phyloP scores from a whole-genome alignment of 2,797 vertebrate species.

The Pseudotriccus pelzelni region DNA sequence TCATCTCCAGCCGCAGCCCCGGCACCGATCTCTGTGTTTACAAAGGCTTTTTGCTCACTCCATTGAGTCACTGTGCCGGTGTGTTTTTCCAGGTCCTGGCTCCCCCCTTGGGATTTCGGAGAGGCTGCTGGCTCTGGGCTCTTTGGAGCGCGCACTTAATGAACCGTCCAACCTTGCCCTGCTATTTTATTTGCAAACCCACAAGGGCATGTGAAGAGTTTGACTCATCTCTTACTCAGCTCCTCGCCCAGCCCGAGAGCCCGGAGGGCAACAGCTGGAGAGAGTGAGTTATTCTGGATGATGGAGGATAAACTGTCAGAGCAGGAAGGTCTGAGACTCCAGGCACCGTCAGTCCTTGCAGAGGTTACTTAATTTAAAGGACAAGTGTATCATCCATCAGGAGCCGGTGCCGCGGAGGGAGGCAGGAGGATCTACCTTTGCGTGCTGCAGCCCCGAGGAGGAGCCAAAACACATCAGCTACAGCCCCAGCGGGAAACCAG shows the following conservation, averaged over 20 bases:
- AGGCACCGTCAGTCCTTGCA: neutral
- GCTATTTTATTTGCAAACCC: neutral
- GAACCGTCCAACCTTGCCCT: neutral
- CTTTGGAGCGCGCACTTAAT: neutral
- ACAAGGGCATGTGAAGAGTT: neutral
- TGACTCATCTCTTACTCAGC: neutral
- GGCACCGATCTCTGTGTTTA: neutral
- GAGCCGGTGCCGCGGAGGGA: accelerated
- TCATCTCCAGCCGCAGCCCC: neutral
- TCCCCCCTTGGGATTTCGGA: neutral
- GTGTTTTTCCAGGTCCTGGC: neutral
- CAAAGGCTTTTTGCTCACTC: neutral
- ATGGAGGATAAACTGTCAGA: neutral
- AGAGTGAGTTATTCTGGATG: neutral
- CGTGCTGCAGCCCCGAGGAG: accelerated
- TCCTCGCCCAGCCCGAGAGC: neutral
- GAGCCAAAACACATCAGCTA: neutral
- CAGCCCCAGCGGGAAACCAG: neutral
- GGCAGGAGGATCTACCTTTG: neutral
- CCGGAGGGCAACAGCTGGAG: neutral
- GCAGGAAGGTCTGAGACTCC: neutral
- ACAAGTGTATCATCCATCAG: neutral
- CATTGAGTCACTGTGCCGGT: neutral
- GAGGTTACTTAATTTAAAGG: neutral
- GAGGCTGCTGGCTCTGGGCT: neutral